phyloP scores from a whole-genome alignment of 1,140 invertebrate species.

The Drosophila auraria region DNA sequence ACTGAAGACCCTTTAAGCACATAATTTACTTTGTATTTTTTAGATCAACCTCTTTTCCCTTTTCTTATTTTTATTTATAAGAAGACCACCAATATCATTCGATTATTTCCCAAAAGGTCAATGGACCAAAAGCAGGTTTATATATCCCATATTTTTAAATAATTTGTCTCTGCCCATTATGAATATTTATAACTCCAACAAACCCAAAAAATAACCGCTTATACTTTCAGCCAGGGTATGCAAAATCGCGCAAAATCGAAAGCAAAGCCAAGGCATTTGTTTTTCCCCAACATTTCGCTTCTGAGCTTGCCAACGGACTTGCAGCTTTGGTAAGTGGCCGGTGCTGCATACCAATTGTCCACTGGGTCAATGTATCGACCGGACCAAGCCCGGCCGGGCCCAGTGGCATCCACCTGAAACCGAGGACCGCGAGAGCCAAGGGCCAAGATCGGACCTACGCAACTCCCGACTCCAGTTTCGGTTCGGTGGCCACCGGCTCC shows the following conservation, averaged over 20 bases:
- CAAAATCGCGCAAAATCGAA: slow-evolving; percentile 39
- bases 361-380: slow-evolving; percentile 76
- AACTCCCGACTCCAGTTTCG: slow-evolving; percentile 10
- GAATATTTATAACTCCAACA: slow-evolving; percentile 44
- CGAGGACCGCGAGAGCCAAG: slow-evolving; percentile 33
- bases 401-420: slow-evolving; percentile 26
- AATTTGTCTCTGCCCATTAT: background rate
- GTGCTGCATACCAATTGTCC: slow-evolving; percentile 74
- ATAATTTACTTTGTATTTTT: background rate
- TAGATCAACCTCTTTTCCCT: background rate
- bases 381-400: background rate
- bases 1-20: background rate
- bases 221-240: slow-evolving; percentile 6
- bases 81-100: no score
- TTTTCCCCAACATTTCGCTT: slow-evolving; percentile 36
- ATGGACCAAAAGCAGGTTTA: background rate
- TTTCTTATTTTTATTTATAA: background rate
- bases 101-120: background rate
- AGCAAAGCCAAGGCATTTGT: slow-evolving; percentile 38
- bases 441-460: slow-evolving; percentile 33
- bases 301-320: slow-evolving; percentile 43
- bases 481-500: slow-evolving; percentile 19
- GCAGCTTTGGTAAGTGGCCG: slow-evolving; percentile 38
- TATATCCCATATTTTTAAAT: background rate
- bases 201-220: slow-evolving; percentile 1